phyloP scores from a whole-genome alignment of 2,113 vertebrate genomes.

The Scopus umbretta region DNA sequence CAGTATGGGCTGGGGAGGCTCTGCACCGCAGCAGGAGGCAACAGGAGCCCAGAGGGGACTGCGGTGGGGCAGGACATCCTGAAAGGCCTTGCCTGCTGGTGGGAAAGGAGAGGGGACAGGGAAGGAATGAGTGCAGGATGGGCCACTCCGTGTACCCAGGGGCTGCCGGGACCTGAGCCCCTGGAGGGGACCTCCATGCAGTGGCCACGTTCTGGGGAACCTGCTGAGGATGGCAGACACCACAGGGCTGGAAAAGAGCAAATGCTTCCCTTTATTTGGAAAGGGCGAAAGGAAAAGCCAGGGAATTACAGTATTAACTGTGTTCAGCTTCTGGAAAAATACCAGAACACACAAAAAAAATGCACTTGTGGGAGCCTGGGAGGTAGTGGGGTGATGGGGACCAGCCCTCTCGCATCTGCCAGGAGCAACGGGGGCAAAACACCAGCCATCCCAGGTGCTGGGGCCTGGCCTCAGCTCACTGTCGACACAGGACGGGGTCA shows the following conservation, averaged over 20 bases:
- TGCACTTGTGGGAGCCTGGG: background rate
- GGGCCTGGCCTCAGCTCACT: fast-evolving
- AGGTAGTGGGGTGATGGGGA: fast-evolving
- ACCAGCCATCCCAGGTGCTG: fast-evolving
- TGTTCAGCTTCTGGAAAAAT: slow-evolving; percentile 10
- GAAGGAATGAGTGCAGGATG: fast-evolving
- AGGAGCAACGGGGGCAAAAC: background rate
- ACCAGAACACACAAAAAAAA: background rate
- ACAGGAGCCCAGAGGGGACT: fast-evolving
- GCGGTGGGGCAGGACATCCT: background rate
- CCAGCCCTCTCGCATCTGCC: background rate
- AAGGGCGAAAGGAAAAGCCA: background rate
- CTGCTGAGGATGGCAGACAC: background rate
- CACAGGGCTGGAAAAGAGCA: background rate
- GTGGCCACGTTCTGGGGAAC: background rate
- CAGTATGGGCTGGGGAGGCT: background rate
- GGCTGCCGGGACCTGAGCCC: background rate
- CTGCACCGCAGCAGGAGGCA: fast-evolving
- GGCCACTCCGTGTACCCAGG: fast-evolving
- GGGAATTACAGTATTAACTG: background rate
- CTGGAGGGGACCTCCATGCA: fast-evolving
- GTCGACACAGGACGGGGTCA: fast-evolving
- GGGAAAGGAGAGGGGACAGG: background rate
- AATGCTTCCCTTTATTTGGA: background rate
- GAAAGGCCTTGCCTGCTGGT: fast-evolving